These are phyloP conservation scores for Sceliomorpha sp. DNA, from an alignment of 2,888 invertebrate genomes.

Conservation along the genomic window DNA sequence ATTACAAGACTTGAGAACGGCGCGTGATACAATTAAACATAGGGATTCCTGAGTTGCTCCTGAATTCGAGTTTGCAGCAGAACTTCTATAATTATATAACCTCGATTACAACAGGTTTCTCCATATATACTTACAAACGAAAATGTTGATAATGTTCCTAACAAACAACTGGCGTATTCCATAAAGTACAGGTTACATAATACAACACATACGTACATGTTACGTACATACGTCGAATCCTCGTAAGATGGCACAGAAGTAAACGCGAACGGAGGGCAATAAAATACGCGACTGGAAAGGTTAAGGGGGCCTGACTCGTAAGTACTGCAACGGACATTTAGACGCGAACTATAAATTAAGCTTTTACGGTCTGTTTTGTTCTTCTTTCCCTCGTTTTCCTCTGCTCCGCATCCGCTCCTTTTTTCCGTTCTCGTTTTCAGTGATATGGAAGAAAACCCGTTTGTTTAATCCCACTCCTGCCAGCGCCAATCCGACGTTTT, in stretches of 20 bases:
- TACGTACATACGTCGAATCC: too few species aligned
- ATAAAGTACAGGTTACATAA: too few species aligned
- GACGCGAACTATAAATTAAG: slow-evolving; percentile 64
- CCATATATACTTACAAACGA: too few species aligned
- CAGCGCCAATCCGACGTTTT: slow-evolving; percentile 18
- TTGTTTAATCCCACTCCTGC: slow-evolving; percentile 35
- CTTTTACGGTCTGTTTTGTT: slow-evolving; percentile 58
- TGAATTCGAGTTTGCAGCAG: too few species aligned
- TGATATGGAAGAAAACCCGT: slow-evolving; percentile 46
- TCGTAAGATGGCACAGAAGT: slow-evolving; percentile 45
- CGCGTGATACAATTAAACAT: too few species aligned
- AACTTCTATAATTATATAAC: too few species aligned
- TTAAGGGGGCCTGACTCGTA: slow-evolving; percentile 58
- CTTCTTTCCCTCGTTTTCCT: slow-evolving; percentile 45
- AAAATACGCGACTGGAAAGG: slow-evolving; percentile 64
- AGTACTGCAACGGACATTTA: slow-evolving; percentile 61
- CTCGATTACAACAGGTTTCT: too few species aligned
- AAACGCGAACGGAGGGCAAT: slow-evolving; percentile 50
- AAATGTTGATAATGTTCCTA: too few species aligned
- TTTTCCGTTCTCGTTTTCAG: slow-evolving; percentile 33
- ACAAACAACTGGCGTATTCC: too few species aligned
- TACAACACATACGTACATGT: too few species aligned
- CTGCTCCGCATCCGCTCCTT: slow-evolving; percentile 24
- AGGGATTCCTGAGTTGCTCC: too few species aligned
- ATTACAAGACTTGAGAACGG: too few species aligned